Conservation (phyloP, 2,113 vertebrate species). For the Nestor notabilis region DNA sequence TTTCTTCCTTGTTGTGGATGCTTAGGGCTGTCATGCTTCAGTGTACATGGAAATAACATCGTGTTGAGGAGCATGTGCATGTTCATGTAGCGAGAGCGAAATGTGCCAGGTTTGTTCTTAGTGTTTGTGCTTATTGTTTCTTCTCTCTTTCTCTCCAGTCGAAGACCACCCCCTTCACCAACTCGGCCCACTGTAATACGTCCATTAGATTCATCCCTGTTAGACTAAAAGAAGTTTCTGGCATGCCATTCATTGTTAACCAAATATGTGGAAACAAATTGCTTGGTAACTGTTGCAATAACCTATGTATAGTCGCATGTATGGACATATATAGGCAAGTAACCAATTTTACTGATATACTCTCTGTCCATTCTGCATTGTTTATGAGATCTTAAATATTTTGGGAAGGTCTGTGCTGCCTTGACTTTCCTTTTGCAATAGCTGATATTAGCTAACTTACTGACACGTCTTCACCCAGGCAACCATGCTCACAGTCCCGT, state of each 20-base stretch:
- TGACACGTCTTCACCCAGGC: conserved; percentile 38
- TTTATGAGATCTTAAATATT: conserved; percentile 51
- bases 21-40: not conserved
- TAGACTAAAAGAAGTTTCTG: conserved; percentile 77
- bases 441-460: conserved; percentile 44
- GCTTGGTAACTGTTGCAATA: conserved; percentile 67
- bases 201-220: conserved; percentile 78
- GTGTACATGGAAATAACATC: rapidly evolving
- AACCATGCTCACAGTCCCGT: conserved; percentile 11
- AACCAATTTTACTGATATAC: conserved; percentile 66
- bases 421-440: conserved; percentile 44
- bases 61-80: conserved; percentile 19
- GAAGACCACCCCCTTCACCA: conserved; percentile 82
- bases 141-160: conserved; percentile 78
- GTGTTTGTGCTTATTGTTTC: conserved; percentile 43
- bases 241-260: conserved; percentile 74
- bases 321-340: conserved; percentile 78
- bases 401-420: conserved; percentile 48
- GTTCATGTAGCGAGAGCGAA: not conserved
- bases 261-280: conserved; percentile 58
- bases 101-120: not conserved
- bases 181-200: conserved; percentile 81
- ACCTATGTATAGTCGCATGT: conserved; percentile 74
- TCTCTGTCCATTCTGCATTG: conserved; percentile 50
- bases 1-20: not conserved